Percentiles rank a stretch among this genome's conserved stretches.
These are phyloP conservation scores for Dioctria linearis DNA, from an alignment of 2,888 invertebrate genomes.

Conservation along the genomic window DNA sequence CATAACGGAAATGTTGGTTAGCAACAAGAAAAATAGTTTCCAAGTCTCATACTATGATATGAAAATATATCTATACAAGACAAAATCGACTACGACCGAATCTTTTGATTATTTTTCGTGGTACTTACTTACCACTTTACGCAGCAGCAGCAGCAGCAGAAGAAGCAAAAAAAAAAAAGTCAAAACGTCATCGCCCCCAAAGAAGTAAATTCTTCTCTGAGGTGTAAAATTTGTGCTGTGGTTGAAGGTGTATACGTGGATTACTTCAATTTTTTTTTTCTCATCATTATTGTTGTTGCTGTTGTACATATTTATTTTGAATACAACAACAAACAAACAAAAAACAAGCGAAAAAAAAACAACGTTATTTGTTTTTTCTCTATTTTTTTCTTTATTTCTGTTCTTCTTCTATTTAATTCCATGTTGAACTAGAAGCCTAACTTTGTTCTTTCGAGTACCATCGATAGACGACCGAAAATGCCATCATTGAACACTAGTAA, in stretches of 20 bases:
- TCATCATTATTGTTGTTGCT: not conserved
- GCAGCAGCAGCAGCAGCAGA: constrained; percentile 12
- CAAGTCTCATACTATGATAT: not conserved
- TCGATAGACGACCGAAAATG: not conserved
- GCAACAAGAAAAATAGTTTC: constrained; percentile 29
- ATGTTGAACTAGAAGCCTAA: constrained; percentile 20
- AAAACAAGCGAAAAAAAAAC: constrained; percentile 22
- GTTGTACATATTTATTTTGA: constrained; percentile 41
- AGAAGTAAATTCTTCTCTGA: constrained; percentile 45
- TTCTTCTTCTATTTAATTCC: constrained; percentile 9
- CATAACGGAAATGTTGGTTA: constrained; percentile 49
- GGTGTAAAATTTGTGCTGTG: constrained; percentile 43
- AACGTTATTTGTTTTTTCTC: constrained; percentile 26
- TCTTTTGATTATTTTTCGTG: not conserved
- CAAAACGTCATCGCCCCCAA: constrained; percentile 44
- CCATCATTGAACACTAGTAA: no score
- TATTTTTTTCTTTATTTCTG: not conserved
- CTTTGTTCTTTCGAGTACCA: constrained; percentile 29
- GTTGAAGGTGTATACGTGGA: constrained; percentile 35
- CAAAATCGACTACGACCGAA: not conserved
- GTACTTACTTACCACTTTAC: constrained; percentile 11
- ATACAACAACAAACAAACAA: not conserved
- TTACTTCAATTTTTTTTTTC: constrained; percentile 24
- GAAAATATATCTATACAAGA: not conserved
- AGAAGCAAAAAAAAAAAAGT: not conserved